Percentiles rank a stretch among this genome's conserved stretches.
phyloP scores from a whole-genome alignment of 2,888 invertebrate genomes.

The Apomyelois bistriatella region DNA sequence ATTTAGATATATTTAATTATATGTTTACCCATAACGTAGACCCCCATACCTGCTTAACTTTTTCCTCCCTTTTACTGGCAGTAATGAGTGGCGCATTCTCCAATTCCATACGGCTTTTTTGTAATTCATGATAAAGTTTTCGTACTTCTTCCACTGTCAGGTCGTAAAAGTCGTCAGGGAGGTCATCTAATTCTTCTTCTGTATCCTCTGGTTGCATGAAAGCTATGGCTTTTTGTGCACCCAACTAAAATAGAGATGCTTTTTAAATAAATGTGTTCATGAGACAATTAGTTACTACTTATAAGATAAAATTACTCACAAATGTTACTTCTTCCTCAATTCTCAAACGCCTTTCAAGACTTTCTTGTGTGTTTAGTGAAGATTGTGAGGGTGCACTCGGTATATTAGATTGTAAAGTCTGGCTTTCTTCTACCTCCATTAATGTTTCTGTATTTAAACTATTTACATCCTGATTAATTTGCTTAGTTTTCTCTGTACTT shows the following conservation, averaged over 20 bases:
- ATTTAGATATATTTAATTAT: no score
- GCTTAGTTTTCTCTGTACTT: constrained; percentile 13
- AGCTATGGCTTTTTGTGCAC: constrained; percentile 86
- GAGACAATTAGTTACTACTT: neutral
- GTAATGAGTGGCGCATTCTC: constrained; percentile 89
- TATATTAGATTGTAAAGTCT: constrained; percentile 17
- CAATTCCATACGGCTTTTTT: constrained; percentile 80
- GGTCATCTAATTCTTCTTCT: constrained; percentile 82
- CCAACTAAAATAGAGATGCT: constrained; percentile 71
- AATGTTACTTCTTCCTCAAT: constrained; percentile 73
- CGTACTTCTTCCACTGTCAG: constrained; percentile 90
- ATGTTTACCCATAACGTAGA: no score
- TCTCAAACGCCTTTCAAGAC: constrained; percentile 58
- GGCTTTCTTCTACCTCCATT: constrained; percentile 13
- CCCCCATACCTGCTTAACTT: constrained; percentile 51
- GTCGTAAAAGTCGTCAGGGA: constrained; percentile 94
- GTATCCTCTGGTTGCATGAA: constrained; percentile 82
- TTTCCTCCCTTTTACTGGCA: constrained; percentile 42
- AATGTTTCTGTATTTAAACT: constrained; percentile 9
- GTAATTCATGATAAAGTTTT: constrained; percentile 86
- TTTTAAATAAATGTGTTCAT: constrained; percentile 31
- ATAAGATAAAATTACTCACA: constrained; percentile 42
- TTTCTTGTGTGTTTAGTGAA: constrained; percentile 37
- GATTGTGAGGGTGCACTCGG: constrained; percentile 23
- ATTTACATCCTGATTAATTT: neutral